Conservation (phyloP, 2,888 invertebrate species). For the Parascotia fuliginaria region DNA sequence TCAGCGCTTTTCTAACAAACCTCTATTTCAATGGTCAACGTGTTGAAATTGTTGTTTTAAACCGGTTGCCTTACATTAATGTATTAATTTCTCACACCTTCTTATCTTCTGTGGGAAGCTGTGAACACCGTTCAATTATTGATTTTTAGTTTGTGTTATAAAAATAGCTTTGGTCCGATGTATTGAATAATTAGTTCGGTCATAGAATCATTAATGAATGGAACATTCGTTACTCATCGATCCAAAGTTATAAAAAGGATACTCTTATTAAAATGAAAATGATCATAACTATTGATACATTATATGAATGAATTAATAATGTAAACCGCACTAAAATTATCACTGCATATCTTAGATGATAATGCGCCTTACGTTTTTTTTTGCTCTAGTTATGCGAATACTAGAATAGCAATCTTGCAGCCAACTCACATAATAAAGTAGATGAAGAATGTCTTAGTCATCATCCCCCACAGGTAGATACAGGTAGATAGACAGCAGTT, state of each 20-base stretch:
- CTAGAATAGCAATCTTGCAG: too few species aligned
- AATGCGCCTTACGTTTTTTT: too few species aligned
- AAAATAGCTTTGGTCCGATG: not conserved
- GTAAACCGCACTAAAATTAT: too few species aligned
- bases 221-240: slow-evolving; percentile 1
- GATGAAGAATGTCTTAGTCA: too few species aligned
- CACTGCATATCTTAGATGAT: too few species aligned
- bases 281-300: too few species aligned
- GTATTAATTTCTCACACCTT: slow-evolving; percentile 17
- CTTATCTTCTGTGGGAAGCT: slow-evolving; percentile 8
- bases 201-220: slow-evolving; percentile 5
- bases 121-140: slow-evolving; percentile 22
- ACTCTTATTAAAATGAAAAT: not conserved
- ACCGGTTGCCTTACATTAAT: slow-evolving; percentile 30
- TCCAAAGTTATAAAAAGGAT: not conserved
- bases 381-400: too few species aligned
- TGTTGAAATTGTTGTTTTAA: slow-evolving; percentile 47
- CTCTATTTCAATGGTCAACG: slow-evolving; percentile 40
- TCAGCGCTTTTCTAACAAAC: slow-evolving; percentile 37
- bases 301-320: too few species aligned
- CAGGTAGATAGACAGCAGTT: too few species aligned
- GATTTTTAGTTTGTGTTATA: slow-evolving; percentile 6
- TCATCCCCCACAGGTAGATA: too few species aligned
- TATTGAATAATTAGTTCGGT: slow-evolving; percentile 21
- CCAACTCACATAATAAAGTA: too few species aligned